Conservation (phyloP, 2,113 vertebrate species). For the Orthonyx spaldingii region DNA sequence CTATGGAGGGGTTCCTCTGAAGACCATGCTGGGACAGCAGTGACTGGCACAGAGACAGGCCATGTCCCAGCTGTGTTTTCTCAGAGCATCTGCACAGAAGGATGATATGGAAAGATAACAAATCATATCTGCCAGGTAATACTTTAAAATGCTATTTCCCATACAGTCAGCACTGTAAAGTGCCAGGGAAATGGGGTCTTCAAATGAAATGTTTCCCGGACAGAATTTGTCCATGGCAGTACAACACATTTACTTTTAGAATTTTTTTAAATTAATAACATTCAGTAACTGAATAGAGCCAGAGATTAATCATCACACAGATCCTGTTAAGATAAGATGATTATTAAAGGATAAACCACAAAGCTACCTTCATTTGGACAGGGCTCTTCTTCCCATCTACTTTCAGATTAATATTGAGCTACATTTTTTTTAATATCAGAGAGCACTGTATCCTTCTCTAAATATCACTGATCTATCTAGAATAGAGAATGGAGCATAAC, state of each 20-base stretch:
- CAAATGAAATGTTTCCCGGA: neutral
- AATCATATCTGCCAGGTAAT: neutral
- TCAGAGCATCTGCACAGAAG: neutral
- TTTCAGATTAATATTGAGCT: neutral
- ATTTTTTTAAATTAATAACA: neutral
- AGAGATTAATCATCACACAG: neutral
- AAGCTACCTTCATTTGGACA: neutral
- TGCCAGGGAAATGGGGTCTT: neutral
- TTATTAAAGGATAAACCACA: neutral
- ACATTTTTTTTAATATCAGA: neutral
- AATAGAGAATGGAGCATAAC: neutral
- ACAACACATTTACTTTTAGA: neutral
- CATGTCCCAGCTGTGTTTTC: neutral
- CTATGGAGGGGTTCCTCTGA: neutral
- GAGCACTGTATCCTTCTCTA: neutral
- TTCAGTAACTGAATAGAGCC: neutral
- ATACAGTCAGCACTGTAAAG: neutral
- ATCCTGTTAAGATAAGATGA: neutral
- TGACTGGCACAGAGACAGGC: neutral
- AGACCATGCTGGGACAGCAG: neutral
- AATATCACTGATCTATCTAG: neutral
- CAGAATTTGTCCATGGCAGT: neutral
- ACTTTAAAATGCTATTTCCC: neutral
- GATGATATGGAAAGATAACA: neutral
- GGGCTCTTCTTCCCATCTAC: neutral